These are phyloP conservation scores for Aethes cnicana DNA, from an alignment of 2,888 invertebrate genomes.

Conservation along the genomic window DNA sequence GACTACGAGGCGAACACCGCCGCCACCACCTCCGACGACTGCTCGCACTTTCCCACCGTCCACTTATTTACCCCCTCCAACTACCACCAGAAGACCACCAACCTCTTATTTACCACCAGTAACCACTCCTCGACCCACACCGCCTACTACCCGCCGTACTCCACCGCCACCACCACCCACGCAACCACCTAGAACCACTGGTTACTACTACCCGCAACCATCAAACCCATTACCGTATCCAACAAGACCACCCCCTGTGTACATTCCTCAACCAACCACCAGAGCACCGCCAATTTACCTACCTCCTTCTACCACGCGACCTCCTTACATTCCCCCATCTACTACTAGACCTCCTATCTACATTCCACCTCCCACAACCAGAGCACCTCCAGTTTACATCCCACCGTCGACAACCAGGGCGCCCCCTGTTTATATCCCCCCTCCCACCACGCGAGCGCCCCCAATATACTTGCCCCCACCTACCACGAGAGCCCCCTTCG, in stretches of 20 bases:
- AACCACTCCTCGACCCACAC: constrained; percentile 30
- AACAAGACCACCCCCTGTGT: constrained; percentile 37
- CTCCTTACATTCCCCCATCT: constrained; percentile 45
- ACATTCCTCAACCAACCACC: constrained; percentile 33
- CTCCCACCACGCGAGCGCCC: constrained; percentile 38
- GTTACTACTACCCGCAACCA: constrained; percentile 36
- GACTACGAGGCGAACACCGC: constrained; percentile 39
- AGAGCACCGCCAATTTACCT: constrained; percentile 41
- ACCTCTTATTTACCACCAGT: constrained; percentile 32
- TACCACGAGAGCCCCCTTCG: constrained; percentile 63
- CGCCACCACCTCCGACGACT: constrained; percentile 33
- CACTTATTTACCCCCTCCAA: constrained; percentile 23
- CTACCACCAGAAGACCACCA: constrained; percentile 17
- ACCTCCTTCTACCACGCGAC: constrained; percentile 44
- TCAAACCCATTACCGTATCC: constrained; percentile 33
- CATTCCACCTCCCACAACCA: constrained; percentile 36
- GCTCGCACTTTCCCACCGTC: constrained; percentile 21
- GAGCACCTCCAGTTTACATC: constrained; percentile 41
- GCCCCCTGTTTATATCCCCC: constrained; percentile 38
- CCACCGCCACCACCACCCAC: constrained; percentile 21
- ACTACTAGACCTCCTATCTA: constrained; percentile 43
- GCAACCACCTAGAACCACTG: constrained; percentile 27
- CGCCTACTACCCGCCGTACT: constrained; percentile 12
- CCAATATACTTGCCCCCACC: constrained; percentile 45
- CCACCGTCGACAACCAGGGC: constrained; percentile 46